Evolutionary conservation across 2,888 invertebrate species (phyloP), one percentile per base, ranked within the genome.

Genomic region (Nasonia oneida): DNA sequence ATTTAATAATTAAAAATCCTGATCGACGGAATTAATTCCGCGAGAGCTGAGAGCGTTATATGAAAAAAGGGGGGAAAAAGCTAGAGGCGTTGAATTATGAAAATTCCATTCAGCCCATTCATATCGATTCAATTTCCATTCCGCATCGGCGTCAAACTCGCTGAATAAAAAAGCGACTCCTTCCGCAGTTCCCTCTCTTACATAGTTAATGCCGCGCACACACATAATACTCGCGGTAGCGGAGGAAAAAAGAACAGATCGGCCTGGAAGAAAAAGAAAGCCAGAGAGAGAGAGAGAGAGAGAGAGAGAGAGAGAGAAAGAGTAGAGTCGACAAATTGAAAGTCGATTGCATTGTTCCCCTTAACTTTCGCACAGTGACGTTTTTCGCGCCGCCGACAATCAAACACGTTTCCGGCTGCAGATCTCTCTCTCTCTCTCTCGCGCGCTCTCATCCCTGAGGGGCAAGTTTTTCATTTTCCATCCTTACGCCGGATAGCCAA

Each of bases 381-480:
- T 42, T 78, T 73, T 64, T 61, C 67, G 47, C 42, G 12, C 76
- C 42, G 12, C 61, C 67, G 74, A 70, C 78, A 83, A 83, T 83
- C 83, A 83, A 78, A 73, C 61, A 61, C 73, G 78, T 23, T 77
- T 83, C 83, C 83, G 77, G 84, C 42, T 33, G 47, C 61, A 64
- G 64, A 64, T 64, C 29, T n/a, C 23, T 15, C 75, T 50, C 50
- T 53, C 23, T 15, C 75, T 50, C 50, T 53, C 75, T 50, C 23
- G 29, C 61, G 37, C 37, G 29, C 57, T 10, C 67, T 39, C 33
- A 10, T 23, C 83, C 18, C 83, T 10, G 53, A 29, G 23, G 15
- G 76, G 67, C 77, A 85, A 86, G 79, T 84, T 84, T 84, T 79
- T 79, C 79, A 84, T 84, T 84, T 79, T 74, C 84, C 83, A 37